phyloP scores from a whole-genome alignment of 2,888 invertebrate genomes.

The Coenonympha arcania region DNA sequence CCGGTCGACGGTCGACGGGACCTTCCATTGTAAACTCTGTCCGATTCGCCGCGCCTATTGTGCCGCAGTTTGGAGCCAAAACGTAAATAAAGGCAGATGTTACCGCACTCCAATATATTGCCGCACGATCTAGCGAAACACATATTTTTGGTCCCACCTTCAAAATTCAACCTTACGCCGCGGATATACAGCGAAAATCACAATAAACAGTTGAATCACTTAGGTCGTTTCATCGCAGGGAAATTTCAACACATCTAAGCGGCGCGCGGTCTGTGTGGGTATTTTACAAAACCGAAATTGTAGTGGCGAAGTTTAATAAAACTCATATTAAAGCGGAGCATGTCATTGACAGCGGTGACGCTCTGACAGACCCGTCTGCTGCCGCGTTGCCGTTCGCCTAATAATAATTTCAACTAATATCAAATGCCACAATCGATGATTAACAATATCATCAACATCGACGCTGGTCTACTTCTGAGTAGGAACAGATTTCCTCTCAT shows the following conservation, averaged over 20 bases:
- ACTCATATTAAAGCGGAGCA: conserved; percentile 60
- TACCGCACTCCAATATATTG: conserved; percentile 62
- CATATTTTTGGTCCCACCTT: conserved; percentile 25
- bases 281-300: conserved; percentile 68
- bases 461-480: too few relatives aligned
- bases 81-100: conserved; percentile 74
- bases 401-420: neutral
- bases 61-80: conserved; percentile 65
- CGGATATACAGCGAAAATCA: conserved; percentile 26
- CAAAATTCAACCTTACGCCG: conserved; percentile 31
- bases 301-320: conserved; percentile 64
- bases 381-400: neutral
- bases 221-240: conserved; percentile 26
- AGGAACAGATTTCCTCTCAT: too few relatives aligned
- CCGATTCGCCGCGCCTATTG: conserved; percentile 66
- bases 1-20: conserved; percentile 25
- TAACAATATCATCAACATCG: too few relatives aligned
- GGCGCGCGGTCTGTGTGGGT: conserved; percentile 55
- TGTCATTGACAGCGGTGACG: conserved; percentile 55
- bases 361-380: conserved; percentile 4
- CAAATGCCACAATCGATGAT: neutral
- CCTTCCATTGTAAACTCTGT: conserved; percentile 51
- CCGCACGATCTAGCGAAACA: conserved; percentile 29
- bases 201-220: neutral
- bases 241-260: conserved; percentile 35